Evolutionary conservation across 1,140 invertebrate species (phyloP), one percentile per base, ranked within the genome.

Genomic region (Listronotus bonariensis): DNA sequence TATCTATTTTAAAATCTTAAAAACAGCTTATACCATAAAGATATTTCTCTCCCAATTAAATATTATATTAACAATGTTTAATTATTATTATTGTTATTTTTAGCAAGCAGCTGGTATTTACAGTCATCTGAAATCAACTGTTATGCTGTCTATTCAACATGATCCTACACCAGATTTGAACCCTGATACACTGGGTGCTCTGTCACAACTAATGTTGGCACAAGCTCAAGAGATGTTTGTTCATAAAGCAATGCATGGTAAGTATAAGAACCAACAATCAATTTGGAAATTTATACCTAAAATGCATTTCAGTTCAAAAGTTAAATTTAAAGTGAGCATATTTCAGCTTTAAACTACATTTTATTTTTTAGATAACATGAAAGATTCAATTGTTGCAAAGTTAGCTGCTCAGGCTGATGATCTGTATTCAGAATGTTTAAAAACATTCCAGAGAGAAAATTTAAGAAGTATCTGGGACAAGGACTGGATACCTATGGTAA

Each of bases 181-280:
- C 77, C 92, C 95, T 7, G 97, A 99, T 68, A 93, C 95, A 3
- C 82, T 99, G 8, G 83, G 84, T 57, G 92, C 95, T 34, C 81
- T 99, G 9, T 86, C 90, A 31, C 82, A 88, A 11, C 80, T 99
- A 46, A 98, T 99, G 96, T 80, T 99, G 0, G 96, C 97, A 7
- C 97, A 99, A 80, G 97, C 95, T 0, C 97, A 99, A 82, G 97
- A 99, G 82, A 90, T 96, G 61, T 95, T 99, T 77, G 95, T 95
- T 48, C 86, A 91, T 60, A 99, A 99, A 82, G 95, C 95, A 26
- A 91, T 95, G 55, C 87, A 91, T 77, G 95, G 92, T 94, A 78
- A 76, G 73, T 74, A 43, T n/a, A 6, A 9, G 32, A 34, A 34
- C 32, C 9, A 34, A 6, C 32, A 34, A 9, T 6, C 32, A 34